Base-by-base conservation (phyloP, 2,888 invertebrate genomes). In the Chaetoderma sp. region DNA sequence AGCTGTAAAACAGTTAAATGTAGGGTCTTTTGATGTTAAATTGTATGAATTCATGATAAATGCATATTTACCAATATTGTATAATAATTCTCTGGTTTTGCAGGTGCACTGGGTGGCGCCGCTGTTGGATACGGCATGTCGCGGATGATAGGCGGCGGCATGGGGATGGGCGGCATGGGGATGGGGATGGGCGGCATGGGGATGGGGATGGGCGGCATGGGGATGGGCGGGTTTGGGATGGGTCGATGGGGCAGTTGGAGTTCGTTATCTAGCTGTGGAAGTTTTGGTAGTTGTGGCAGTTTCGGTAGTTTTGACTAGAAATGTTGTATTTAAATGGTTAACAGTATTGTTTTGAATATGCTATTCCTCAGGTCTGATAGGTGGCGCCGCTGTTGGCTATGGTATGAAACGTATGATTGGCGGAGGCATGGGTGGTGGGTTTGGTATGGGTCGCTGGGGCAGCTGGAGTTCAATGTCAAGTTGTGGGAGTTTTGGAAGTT, bases 201-300 rank as follows among this genome's bases (percentile, higher is more conserved):
- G 39, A 16, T 10, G 39, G n/a, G 39, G 39, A 16, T 10, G 39
- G n/a, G 39, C 10, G 39, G n/a, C 16, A 16, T 23, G 60, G n/a
- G 55, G 16, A 74, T 71, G 45, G 76, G 76, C 8, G 72, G 72
- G 4, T 78, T 72, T 60, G 78, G 78, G 13, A 72, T 72, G 70
- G 81, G 75, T n/a, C 69, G 75, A 5, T 75, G 76, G 66, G 81
- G 81, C 8, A 80, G 80, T 55, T 81, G 81, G 81, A 79, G 81
- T 49, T 81, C 81, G 0, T 62, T 81, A 10, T 78, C 78, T 57
- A 78, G 77, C 42, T 75, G 77, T 63, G 78, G 80, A 16, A 81
- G 81, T 60, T 72, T 68, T 60, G 77, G 79, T 3, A 79, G 79
- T 60, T 78, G 71, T 63, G 79, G 81, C 10, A 81, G 81, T 56